Evolutionary conservation across 2,797 vertebrate genomes (phyloP).

Genomic region (Antennarius maculatus): DNA sequence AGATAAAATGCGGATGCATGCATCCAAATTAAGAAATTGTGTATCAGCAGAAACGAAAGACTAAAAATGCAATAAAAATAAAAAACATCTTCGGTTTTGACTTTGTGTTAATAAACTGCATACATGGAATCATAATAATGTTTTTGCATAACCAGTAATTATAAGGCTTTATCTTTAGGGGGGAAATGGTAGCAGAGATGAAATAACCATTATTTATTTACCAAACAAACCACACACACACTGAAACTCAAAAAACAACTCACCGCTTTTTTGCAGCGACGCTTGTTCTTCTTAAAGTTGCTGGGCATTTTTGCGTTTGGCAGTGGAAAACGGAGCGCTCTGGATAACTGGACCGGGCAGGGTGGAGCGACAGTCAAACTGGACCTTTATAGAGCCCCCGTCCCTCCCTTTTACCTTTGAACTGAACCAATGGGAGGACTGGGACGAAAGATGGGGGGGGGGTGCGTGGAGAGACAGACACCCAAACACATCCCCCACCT

Average conservation of each 20-base stretch:
- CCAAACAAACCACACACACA: too few relatives aligned
- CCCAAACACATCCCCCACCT: not conserved
- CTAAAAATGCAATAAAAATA: too few relatives aligned
- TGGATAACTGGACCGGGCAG: conserved; percentile 27
- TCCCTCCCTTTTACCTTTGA: conserved; percentile 52
- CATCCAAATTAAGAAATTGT: not conserved
- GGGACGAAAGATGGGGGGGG: conserved; percentile 55
- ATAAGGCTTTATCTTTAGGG: too few relatives aligned
- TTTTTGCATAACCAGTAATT: too few relatives aligned
- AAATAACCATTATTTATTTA: too few relatives aligned
- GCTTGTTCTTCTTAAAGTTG: conserved; percentile 83
- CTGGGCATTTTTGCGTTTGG: conserved; percentile 75
- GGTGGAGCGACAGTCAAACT: conserved; percentile 15
- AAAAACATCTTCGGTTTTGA: not conserved
- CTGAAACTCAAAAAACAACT: conserved; percentile 38
- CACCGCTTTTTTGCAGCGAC: conserved; percentile 79
- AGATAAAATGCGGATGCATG: not conserved
- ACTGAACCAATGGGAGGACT: conserved; percentile 57
- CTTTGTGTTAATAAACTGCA: too few relatives aligned
- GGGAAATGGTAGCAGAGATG: too few relatives aligned
- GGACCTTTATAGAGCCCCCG: conserved; percentile 69
- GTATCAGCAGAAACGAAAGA: too few relatives aligned
- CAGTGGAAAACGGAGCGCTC: conserved; percentile 13
- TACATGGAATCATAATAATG: too few relatives aligned
- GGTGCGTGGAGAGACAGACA: conserved; percentile 53